phyloP scores from a whole-genome alignment of 2,113 vertebrate genomes.

The Sapajus apella region DNA sequence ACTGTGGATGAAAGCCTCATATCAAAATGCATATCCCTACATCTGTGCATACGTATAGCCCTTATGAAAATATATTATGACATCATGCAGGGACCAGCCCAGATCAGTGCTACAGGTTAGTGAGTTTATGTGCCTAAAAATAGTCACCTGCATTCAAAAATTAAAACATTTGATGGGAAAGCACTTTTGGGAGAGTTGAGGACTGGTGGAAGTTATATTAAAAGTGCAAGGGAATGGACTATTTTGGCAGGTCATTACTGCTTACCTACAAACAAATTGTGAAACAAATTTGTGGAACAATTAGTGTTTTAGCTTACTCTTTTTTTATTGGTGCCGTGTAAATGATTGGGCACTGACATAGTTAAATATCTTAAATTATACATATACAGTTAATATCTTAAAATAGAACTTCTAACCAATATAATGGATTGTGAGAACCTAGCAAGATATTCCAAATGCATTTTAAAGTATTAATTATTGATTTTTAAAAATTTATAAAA shows the following conservation, averaged over 20 bases:
- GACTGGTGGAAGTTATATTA: not conserved
- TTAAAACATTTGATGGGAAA: not conserved
- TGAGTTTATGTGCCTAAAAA: not conserved
- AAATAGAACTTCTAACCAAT: not conserved
- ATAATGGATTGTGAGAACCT: not conserved
- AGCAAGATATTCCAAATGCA: not conserved
- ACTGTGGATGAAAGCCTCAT: fast-evolving
- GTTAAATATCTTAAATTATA: not conserved
- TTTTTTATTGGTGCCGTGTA: not conserved
- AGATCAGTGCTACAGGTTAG: too few relatives aligned
- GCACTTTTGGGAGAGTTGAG: not conserved
- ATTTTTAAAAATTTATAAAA: not conserved
- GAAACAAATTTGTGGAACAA: not conserved
- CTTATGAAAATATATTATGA: not conserved
- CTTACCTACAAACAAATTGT: not conserved
- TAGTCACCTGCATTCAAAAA: not conserved
- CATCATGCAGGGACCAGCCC: fast-evolving
- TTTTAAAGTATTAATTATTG: conserved; percentile 16
- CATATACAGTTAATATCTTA: not conserved
- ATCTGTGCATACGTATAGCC: not conserved
- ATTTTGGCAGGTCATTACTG: fast-evolving
- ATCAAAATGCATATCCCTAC: not conserved
- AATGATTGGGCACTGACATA: not conserved
- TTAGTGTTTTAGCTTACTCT: not conserved
- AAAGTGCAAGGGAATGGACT: not conserved